Evolutionary conservation across 2,113 vertebrate species (phyloP).

Genomic region (Aptenodytes forsteri): DNA sequence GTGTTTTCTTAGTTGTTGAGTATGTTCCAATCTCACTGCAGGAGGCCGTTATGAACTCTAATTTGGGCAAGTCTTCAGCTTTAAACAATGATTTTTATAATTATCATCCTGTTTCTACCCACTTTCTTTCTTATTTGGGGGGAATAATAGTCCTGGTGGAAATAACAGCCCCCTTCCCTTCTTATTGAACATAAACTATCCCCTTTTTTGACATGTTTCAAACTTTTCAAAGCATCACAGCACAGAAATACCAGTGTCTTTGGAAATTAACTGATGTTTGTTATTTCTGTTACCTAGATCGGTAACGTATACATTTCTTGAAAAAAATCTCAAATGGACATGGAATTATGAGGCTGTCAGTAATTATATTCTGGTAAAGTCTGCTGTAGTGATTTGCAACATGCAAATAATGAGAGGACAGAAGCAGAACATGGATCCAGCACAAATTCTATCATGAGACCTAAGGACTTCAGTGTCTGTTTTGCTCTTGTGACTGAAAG

Average conservation of each 20-base stretch:
- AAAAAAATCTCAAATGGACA: not conserved
- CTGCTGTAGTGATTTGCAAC: not conserved
- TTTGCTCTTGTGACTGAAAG: conserved; percentile 11
- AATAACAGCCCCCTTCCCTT: not conserved
- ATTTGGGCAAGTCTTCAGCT: not conserved
- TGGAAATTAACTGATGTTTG: not conserved
- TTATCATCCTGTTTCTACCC: not conserved
- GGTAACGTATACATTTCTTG: fast-evolving
- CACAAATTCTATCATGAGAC: not conserved
- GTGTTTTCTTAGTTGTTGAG: not conserved
- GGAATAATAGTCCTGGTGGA: not conserved
- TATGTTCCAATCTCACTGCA: not conserved
- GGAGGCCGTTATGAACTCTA: not conserved
- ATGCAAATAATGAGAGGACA: not conserved
- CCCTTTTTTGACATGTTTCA: not conserved
- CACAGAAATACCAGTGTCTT: not conserved
- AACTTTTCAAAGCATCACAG: not conserved
- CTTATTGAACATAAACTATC: not conserved
- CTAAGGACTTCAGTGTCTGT: not conserved
- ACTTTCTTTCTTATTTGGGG: not conserved
- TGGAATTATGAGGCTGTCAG: not conserved
- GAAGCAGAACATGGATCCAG: not conserved
- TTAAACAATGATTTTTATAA: conserved; percentile 33
- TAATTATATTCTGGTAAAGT: not conserved
- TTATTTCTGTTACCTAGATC: not conserved